Conservation (phyloP, 2,888 invertebrate species). For the Watsonalla binaria region DNA sequence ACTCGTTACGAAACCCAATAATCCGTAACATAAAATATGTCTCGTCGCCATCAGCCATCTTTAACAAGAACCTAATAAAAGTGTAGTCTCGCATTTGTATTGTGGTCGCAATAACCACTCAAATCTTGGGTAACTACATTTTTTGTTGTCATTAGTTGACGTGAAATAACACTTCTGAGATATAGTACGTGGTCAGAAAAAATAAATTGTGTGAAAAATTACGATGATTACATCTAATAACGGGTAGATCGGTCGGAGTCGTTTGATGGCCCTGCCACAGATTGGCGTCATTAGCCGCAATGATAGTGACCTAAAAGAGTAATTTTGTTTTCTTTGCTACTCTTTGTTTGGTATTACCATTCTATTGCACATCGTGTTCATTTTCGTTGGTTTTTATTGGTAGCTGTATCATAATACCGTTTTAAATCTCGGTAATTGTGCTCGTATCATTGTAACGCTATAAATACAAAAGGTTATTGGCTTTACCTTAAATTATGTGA, state of each 20-base stretch:
- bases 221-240: constrained; percentile 77
- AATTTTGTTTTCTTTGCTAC: constrained; percentile 60
- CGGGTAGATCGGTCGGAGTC: constrained; percentile 51
- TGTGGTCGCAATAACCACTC: constrained; percentile 29
- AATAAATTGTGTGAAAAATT: constrained; percentile 78
- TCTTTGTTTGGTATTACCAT: constrained; percentile 35
- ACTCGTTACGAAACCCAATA: too few species aligned
- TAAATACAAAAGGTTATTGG: too few species aligned
- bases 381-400: not conserved
- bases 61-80: constrained; percentile 29
- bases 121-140: constrained; percentile 39
- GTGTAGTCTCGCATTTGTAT: constrained; percentile 22
- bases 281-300: constrained; percentile 73
- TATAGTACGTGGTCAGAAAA: constrained; percentile 56
- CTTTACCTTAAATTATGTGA: too few species aligned
- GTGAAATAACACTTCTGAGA: constrained; percentile 60
- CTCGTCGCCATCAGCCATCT: not conserved
- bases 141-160: constrained; percentile 75
- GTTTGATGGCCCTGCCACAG: constrained; percentile 66
- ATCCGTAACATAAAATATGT: too few species aligned
- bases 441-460: too few species aligned
- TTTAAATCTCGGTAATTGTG: too few species aligned
- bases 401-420: not conserved
- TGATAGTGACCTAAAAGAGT: constrained; percentile 68
- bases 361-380: constrained; percentile 19